A percentile compares a stretch with the other conserved stretches of the same genome.
Conservation (phyloP, 2,888 invertebrate species). For the Eilema caniola region DNA sequence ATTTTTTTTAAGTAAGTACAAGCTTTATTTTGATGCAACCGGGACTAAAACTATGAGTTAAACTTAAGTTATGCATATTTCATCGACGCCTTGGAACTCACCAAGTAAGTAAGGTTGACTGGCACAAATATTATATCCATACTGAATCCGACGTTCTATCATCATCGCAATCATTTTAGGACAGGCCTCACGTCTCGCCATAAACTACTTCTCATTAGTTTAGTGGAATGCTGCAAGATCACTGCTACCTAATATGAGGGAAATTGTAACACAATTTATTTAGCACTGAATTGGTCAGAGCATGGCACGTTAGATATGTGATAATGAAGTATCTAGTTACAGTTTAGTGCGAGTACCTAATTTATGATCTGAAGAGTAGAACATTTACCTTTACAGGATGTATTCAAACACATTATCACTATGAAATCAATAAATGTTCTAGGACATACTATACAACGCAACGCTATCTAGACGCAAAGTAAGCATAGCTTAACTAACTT, state of each 20-base stretch:
- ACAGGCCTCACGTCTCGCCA: background rate
- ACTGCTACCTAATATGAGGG: slow-evolving; percentile 1
- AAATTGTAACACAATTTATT: slow-evolving; percentile 13
- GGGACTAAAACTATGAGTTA: too few relatives aligned
- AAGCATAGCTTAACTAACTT: too few relatives aligned
- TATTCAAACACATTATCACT: too few relatives aligned
- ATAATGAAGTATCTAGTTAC: background rate
- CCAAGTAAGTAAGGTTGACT: background rate
- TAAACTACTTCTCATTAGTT: background rate
- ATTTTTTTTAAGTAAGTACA: too few relatives aligned
- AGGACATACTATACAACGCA: too few relatives aligned
- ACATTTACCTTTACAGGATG: too few relatives aligned
- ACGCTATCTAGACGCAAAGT: too few relatives aligned
- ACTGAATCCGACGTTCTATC: slow-evolving; percentile 5
- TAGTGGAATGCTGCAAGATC: background rate
- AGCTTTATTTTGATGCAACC: too few relatives aligned
- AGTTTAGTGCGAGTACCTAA: background rate
- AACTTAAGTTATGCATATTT: too few relatives aligned
- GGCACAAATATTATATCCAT: slow-evolving; percentile 10
- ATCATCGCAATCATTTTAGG: background rate
- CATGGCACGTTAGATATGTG: background rate
- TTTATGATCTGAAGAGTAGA: background rate
- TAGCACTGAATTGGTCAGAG: slow-evolving; percentile 8
- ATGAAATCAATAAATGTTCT: too few relatives aligned
- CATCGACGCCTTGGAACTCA: background rate